These are phyloP conservation scores for Oxygymnocypris stewartii DNA, from an alignment of 2,113 vertebrate genomes.

Conservation along the genomic window DNA sequence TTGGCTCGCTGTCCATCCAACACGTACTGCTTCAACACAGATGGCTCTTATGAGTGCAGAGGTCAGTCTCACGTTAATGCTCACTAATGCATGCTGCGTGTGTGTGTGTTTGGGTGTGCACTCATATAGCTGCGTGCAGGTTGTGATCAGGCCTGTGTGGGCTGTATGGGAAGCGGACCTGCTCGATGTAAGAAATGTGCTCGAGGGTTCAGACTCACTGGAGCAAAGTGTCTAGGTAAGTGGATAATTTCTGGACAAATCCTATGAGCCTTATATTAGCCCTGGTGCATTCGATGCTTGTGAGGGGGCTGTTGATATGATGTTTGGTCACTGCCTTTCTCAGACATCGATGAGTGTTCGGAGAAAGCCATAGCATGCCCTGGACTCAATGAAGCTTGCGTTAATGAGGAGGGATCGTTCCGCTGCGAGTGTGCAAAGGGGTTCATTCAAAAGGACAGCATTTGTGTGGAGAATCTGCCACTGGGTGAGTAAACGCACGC, in stretches of 20 bases:
- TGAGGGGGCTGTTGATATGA: neutral
- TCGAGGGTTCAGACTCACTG: constrained; percentile 86
- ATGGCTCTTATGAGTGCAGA: constrained; percentile 96
- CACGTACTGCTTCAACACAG: constrained; percentile 95
- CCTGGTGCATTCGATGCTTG: neutral
- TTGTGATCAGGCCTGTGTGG: constrained; percentile 92
- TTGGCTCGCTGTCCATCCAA: constrained; percentile 84
- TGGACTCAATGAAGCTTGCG: constrained; percentile 85
- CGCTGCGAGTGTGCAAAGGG: constrained; percentile 86
- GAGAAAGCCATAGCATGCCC: constrained; percentile 80
- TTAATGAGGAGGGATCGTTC: constrained; percentile 90
- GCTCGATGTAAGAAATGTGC: constrained; percentile 95
- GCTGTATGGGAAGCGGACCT: constrained; percentile 93
- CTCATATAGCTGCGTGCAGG: constrained; percentile 75
- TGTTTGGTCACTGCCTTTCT: neutral
- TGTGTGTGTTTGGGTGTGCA: constrained; percentile 56
- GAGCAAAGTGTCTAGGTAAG: constrained; percentile 93
- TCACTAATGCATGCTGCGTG: neutral
- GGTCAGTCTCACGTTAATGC: constrained; percentile 70
- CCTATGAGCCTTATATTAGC: neutral
- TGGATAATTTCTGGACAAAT: too few species aligned
- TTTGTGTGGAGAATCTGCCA: constrained; percentile 86
- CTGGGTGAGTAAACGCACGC: constrained; percentile 72
- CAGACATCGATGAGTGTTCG: constrained; percentile 90
- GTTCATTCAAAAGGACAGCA: constrained; percentile 80